A percentile compares a stretch with the other conserved stretches of the same genome.
phyloP scores from a whole-genome alignment of 2,113 vertebrate genomes.

The Dromaius novaehollandiae region DNA sequence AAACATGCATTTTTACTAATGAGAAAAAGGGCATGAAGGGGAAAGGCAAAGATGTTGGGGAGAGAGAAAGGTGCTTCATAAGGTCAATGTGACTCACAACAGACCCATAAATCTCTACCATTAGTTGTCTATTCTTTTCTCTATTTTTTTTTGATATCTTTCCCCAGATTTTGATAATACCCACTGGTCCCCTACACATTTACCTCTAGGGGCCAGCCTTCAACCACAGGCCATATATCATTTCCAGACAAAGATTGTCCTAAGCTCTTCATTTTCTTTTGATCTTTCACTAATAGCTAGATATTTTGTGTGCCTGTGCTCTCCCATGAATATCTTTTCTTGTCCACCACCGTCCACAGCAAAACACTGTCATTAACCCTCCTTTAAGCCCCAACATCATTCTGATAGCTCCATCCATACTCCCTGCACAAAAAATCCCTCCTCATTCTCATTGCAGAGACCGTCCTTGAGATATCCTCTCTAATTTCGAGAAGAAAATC shows the following conservation, averaged over 20 bases:
- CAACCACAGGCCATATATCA: background rate
- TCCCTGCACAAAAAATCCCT: background rate
- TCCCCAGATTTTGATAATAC: background rate
- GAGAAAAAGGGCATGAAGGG: background rate
- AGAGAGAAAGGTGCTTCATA: background rate
- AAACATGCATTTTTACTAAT: slow-evolving; percentile 18
- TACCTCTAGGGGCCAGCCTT: background rate
- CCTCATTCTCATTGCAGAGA: background rate
- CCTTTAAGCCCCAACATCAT: background rate
- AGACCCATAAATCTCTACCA: slow-evolving; percentile 18
- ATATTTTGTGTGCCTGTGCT: background rate
- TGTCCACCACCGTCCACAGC: background rate
- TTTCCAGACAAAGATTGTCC: background rate
- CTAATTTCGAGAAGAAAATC: background rate
- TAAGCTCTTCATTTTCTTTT: background rate
- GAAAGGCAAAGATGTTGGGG: background rate
- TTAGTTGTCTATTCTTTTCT: background rate
- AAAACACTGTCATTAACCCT: background rate
- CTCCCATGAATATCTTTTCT: background rate
- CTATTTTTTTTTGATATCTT: background rate
- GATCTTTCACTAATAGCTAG: background rate
- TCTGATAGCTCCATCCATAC: background rate
- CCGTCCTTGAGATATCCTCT: background rate
- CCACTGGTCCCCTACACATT: background rate
- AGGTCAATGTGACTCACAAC: slow-evolving; percentile 5